phyloP scores from a whole-genome alignment of 2,888 invertebrate species.

The Nymphalis urticae region DNA sequence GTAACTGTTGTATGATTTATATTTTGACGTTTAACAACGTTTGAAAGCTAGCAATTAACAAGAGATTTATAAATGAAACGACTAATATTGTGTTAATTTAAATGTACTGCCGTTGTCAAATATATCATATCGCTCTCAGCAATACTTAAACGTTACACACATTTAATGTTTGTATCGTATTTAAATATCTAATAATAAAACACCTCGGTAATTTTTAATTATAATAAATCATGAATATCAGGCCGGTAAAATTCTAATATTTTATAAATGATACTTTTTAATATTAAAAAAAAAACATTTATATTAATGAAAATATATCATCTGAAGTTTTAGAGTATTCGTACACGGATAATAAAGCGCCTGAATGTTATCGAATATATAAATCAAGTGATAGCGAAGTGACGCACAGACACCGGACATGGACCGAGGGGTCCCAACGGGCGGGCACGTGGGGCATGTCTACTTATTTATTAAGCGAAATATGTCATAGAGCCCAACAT shows the following conservation, averaged over 20 bases:
- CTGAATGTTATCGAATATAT: conserved; percentile 19
- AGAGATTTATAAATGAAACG: conserved; percentile 13
- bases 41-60: conserved; percentile 30
- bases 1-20: conserved; percentile 29
- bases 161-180: too few relatives aligned
- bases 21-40: conserved; percentile 20
- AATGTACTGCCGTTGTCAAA: neutral
- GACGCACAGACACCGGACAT: conserved; percentile 24
- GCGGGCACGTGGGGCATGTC: conserved; percentile 17
- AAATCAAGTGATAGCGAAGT: conserved; percentile 24
- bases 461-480: conserved; percentile 11
- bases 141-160: too few relatives aligned
- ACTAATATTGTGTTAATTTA: conserved; percentile 1
- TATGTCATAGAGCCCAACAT: neutral
- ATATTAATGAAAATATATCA: too few relatives aligned
- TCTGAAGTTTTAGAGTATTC: neutral
- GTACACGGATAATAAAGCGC: conserved; percentile 4
- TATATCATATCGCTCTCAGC: neutral
- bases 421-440: conserved; percentile 22
- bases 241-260: too few relatives aligned
- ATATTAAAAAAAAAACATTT: too few relatives aligned
- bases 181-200: too few relatives aligned
- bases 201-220: too few relatives aligned
- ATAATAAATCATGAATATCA: too few relatives aligned
- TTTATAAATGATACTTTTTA: too few relatives aligned